Conservation (phyloP, 2,888 invertebrate species). For the Mayetiola destructor region DNA sequence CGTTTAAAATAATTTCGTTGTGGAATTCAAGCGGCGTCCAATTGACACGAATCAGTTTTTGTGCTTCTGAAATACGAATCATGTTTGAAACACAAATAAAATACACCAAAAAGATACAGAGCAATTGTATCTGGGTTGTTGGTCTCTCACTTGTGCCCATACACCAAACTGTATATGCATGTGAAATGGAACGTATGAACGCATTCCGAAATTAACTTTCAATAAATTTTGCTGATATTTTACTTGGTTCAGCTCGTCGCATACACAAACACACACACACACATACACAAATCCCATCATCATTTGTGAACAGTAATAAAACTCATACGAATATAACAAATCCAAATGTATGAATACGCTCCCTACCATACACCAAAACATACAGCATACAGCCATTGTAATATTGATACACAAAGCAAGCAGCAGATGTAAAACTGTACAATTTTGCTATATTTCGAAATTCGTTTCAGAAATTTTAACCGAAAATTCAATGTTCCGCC, state of each 20-base stretch:
- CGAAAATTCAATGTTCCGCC: background rate
- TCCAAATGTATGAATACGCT: background rate
- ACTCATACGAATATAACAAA: too few species aligned
- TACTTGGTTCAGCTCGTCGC: background rate
- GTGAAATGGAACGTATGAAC: too few species aligned
- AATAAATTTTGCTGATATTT: background rate
- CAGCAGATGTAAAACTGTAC: background rate
- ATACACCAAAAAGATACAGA: too few species aligned
- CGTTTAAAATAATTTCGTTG: too few species aligned
- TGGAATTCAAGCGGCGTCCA: too few species aligned
- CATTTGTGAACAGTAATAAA: background rate
- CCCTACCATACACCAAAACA: conserved; percentile 8
- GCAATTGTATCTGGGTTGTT: too few species aligned
- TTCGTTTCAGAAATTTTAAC: too few species aligned
- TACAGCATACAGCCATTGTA: conserved; percentile 10
- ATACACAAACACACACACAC: background rate
- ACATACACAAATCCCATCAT: background rate
- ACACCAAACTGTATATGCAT: too few species aligned
- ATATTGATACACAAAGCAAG: conserved; percentile 3
- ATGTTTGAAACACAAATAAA: too few species aligned
- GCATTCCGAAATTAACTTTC: background rate
- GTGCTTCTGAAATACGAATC: too few species aligned
- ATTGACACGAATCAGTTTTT: too few species aligned
- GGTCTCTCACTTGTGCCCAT: too few species aligned
- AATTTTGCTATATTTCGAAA: background rate